These are phyloP conservation scores for chimpanzee (Pan troglodytes) DNA, from an alignment of 2,113 vertebrate species.

Conservation along the genomic window NHGRI_mPanTro3-v2.1_pri NC_072404.2:106454001-106454500, in stretches of 20 bases:
- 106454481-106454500: not conserved
- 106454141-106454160: not conserved
- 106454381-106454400: not conserved
- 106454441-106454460: not conserved
- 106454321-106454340: not conserved
- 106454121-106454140: not conserved
- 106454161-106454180: not conserved
- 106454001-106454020: conserved; percentile 9
- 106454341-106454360: not conserved
- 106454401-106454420: not conserved
- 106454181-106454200: not conserved
- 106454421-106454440: not conserved
- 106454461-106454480: not conserved
- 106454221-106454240: not conserved
- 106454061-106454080: not conserved
- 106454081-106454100: not conserved
- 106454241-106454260: not conserved
- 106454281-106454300: not conserved
- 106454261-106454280: not conserved
- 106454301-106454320: not conserved
- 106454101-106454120: not conserved
- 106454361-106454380: not conserved
- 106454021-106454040: conserved; percentile 25
- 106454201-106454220: not conserved
- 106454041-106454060: not conserved